Evolutionary conservation across 2,113 vertebrate genomes (phyloP).

Genomic region (Gila orcuttii): DNA sequence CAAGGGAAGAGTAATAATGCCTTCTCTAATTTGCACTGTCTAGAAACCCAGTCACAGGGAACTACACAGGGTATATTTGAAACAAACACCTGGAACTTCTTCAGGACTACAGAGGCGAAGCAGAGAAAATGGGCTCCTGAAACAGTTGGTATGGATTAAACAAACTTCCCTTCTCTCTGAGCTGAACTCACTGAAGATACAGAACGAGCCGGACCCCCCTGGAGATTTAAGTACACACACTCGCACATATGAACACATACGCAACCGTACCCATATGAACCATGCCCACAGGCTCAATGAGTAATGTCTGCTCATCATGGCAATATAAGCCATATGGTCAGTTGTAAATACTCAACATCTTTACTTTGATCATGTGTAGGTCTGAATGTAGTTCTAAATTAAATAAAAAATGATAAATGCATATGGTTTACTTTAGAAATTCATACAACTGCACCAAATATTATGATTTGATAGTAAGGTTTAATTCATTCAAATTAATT

Average conservation of each 20-base stretch:
- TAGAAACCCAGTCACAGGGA: constrained; percentile 32
- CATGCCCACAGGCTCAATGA: constrained; percentile 28
- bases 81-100: constrained; percentile 59
- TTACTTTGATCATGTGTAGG: neutral
- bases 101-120: constrained; percentile 50
- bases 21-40: constrained; percentile 47
- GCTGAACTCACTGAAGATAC: constrained; percentile 22
- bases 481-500: neutral
- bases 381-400: neutral
- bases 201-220: constrained; percentile 36
- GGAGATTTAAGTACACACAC: constrained; percentile 30
- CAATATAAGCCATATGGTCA: constrained; percentile 40
- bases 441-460: neutral
- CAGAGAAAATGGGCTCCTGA: constrained; percentile 27
- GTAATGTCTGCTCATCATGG: constrained; percentile 1
- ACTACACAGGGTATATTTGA: constrained; percentile 45
- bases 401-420: neutral
- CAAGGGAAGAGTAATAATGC: constrained; percentile 29
- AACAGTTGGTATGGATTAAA: constrained; percentile 53
- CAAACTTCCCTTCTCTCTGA: constrained; percentile 29
- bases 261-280: constrained; percentile 25
- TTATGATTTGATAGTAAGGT: neutral
- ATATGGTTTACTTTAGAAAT: neutral
- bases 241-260: constrained; percentile 1
- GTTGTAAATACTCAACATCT: neutral